A percentile compares a stretch with the other conserved stretches of the same genome.
Conservation (phyloP, 2,888 invertebrate species). For the Chrysodeixis includens region DNA sequence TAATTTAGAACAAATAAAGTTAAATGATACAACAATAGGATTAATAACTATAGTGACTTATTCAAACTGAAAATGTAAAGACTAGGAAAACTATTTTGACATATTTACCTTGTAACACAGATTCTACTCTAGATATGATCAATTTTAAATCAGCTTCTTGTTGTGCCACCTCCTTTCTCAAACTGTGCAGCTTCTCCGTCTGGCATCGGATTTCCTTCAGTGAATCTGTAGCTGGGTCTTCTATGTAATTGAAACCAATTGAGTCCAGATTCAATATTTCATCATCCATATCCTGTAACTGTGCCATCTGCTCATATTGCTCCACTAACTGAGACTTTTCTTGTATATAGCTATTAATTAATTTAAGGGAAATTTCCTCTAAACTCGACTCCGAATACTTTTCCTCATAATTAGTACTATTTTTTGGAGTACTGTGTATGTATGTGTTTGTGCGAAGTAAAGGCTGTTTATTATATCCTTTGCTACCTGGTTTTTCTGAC, state of each 20-base stretch:
- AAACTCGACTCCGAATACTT: constrained; percentile 90
- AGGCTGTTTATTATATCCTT: constrained; percentile 73
- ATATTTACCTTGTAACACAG: constrained; percentile 72
- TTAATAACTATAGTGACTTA: too few relatives aligned
- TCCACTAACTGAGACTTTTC: constrained; percentile 92
- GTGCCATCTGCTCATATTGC: constrained; percentile 91
- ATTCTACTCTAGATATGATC: constrained; percentile 78
- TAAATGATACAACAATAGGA: too few relatives aligned
- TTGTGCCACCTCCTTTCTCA: constrained; percentile 90
- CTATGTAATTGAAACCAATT: constrained; percentile 90
- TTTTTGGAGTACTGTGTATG: constrained; percentile 91
- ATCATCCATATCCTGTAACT: constrained; percentile 88
- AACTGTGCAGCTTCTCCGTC: constrained; percentile 89
- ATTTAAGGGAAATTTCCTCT: constrained; percentile 93
- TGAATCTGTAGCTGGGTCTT: constrained; percentile 90
- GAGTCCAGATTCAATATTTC: constrained; percentile 89
- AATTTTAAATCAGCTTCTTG: constrained; percentile 91
- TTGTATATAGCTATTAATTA: constrained; percentile 91
- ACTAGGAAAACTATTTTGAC: background rate
- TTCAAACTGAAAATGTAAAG: background rate
- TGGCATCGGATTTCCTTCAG: constrained; percentile 91
- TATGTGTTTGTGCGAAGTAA: constrained; percentile 90
- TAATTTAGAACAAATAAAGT: background rate
- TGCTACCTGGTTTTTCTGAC: constrained; percentile 67
- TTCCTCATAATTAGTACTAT: constrained; percentile 88